phyloP scores from a whole-genome alignment of 1,140 invertebrate genomes.

The Drosophila pseudoananassae region DNA sequence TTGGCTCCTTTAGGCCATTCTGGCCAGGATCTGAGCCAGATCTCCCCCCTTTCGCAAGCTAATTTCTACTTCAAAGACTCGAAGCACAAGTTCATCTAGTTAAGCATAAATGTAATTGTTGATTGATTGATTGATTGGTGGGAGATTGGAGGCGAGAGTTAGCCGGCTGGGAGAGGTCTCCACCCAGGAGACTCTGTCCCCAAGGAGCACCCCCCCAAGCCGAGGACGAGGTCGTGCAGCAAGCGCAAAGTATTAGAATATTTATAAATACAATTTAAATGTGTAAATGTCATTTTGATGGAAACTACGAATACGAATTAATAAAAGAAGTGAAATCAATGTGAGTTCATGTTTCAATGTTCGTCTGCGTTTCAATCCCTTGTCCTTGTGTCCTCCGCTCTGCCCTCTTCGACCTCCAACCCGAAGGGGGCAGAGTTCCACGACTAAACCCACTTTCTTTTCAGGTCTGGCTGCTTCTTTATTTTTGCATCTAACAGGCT shows the following conservation, averaged over 20 bases:
- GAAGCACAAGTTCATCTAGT: slow-evolving; percentile 74
- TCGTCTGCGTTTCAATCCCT: no score
- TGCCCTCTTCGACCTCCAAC: no score
- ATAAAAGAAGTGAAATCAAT: slow-evolving; percentile 57
- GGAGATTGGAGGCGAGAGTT: slow-evolving; percentile 10
- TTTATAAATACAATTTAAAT: slow-evolving; percentile 66
- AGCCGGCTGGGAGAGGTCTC: background rate
- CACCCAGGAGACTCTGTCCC: no score
- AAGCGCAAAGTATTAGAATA: slow-evolving; percentile 75
- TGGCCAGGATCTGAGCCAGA: background rate
- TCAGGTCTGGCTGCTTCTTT: slow-evolving; percentile 12
- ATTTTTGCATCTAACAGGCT: slow-evolving; percentile 15
- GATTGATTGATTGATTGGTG: slow-evolving; percentile 26
- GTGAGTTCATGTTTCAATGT: slow-evolving; percentile 10
- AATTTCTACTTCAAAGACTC: slow-evolving; percentile 70
- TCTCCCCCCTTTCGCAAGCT: slow-evolving; percentile 15
- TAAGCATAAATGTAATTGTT: slow-evolving; percentile 61
- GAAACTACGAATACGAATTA: slow-evolving; percentile 65
- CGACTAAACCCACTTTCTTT: background rate
- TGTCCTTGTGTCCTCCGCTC: background rate
- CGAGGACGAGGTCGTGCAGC: slow-evolving; percentile 48
- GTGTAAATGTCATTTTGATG: slow-evolving; percentile 75
- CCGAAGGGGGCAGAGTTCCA: background rate
- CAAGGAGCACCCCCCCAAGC: background rate
- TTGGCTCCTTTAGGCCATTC: slow-evolving; percentile 36